Percentiles rank a stretch among this genome's conserved stretches.
Conservation (phyloP, 2,113 vertebrate species). For the Rhegmatorhina hoffmannsi region DNA sequence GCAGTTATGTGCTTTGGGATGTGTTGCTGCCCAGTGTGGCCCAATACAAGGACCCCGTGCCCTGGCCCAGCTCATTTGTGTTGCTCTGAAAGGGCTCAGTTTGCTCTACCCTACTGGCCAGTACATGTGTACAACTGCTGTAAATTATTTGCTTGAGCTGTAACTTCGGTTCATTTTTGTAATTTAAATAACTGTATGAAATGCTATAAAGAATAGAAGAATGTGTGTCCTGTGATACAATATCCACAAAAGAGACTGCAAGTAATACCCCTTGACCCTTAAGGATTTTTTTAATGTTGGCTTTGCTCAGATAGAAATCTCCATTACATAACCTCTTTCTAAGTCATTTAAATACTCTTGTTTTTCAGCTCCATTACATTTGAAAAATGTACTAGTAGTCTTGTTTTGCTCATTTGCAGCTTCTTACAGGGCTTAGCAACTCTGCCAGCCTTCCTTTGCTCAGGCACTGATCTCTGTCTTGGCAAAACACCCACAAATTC, state of each 20-base stretch:
- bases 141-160: neutral
- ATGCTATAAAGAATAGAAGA: neutral
- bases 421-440: neutral
- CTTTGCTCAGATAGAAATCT: neutral
- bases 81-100: neutral
- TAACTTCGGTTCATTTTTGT: neutral
- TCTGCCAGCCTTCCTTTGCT: neutral
- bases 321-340: neutral
- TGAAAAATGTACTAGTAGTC: neutral
- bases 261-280: neutral
- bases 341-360: neutral
- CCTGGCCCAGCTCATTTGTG: neutral
- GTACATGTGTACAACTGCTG: neutral
- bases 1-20: neutral
- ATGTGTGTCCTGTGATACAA: neutral
- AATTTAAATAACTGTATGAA: neutral
- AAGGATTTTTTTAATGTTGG: neutral
- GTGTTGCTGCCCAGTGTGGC: rapidly evolving
- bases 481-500: neutral
- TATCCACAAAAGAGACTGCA: neutral
- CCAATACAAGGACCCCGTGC: rapidly evolving
- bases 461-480: neutral
- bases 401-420: neutral
- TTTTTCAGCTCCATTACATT: neutral
- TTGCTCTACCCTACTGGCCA: neutral